phyloP scores from a whole-genome alignment of 2,113 vertebrate species.

The Myotis brandtii region DNA sequence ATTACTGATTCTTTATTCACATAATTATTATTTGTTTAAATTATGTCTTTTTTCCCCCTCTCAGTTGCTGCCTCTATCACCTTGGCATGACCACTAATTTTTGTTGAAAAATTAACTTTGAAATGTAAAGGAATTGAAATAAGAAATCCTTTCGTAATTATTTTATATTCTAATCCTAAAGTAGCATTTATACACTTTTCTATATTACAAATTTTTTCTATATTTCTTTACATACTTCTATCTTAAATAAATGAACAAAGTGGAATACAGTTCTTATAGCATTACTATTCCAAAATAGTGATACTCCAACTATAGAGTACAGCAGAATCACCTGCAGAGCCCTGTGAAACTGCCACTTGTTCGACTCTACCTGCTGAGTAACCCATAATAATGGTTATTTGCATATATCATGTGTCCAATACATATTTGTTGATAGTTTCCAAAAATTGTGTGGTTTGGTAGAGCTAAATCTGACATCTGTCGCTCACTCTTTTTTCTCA shows the following conservation, averaged over 20 bases:
- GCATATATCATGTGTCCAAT: background rate
- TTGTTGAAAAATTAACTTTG: constrained; percentile 11
- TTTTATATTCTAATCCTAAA: constrained; percentile 1
- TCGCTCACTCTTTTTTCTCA: background rate
- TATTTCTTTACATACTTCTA: background rate
- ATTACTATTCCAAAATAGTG: background rate
- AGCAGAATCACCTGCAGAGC: constrained; percentile 6
- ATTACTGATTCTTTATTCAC: constrained; percentile 44
- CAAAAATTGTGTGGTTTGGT: background rate
- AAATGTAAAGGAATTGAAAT: constrained; percentile 40
- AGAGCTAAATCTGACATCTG: background rate
- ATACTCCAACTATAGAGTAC: background rate
- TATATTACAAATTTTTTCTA: background rate
- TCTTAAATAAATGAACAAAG: constrained; percentile 36
- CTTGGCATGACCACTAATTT: background rate
- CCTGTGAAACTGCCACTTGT: background rate
- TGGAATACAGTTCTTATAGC: background rate
- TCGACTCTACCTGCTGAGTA: background rate
- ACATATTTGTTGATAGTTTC: constrained; percentile 37
- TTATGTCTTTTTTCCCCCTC: constrained; percentile 10
- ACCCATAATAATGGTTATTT: background rate
- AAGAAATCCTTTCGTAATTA: constrained; percentile 18
- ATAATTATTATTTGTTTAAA: constrained; percentile 7
- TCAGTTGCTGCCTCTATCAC: background rate
- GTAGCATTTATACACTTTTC: background rate